Base-by-base conservation (phyloP, 2,888 invertebrate genomes). In the Troglohyphantes excavatus region DNA sequence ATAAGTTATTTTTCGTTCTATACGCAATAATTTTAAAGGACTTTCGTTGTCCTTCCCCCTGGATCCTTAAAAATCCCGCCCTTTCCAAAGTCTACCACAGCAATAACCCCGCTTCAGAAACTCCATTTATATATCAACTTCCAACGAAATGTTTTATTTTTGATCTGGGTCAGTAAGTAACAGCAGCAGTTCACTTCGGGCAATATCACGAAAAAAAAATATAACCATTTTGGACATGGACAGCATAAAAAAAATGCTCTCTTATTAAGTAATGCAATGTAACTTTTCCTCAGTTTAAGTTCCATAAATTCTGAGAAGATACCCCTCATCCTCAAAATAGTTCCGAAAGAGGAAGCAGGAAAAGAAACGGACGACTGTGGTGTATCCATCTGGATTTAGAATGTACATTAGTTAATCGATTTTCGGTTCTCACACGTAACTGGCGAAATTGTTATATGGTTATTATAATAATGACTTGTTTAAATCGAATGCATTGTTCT, bases 271-370 rank as follows among this genome's bases (percentile, higher is more conserved):
- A 19, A 70, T 7, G 70, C 19, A 70, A 39, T 29, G 19, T 68
- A 33, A 19, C 33, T 33, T 33, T 70, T 19, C 11, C 17, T 39
- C 17, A 70, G n/a, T 33, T 70, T 33, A 70, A 2, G 17, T 17
- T 70, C 19, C 70, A 33, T 70, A 70, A 70, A 39, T 70, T 70
- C 70, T 33, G 7, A 29, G 6, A 39, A 70, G 70, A 39, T 33
- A 70, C 53, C 3, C n/a, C 17, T n/a, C 5, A 53, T 53, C 53
- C 53, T 53, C 53, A 53, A 65, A 65, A 59, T 46, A 39, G 33
- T 33, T 72, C n/a, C 17, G 2, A n/a, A 39, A 59, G n/a, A 82
- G 82, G 82, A 82, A 82, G 61, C 26, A 82, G 82, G 82, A 82
- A 82, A 82, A 59, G 17, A 53, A 53, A 53, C 5, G 13, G 17